A percentile compares a stretch with the other conserved stretches of the same genome.
These are phyloP conservation scores for Rhorus exstirpatorius DNA, from an alignment of 2,888 invertebrate genomes.

Conservation along the genomic window DNA sequence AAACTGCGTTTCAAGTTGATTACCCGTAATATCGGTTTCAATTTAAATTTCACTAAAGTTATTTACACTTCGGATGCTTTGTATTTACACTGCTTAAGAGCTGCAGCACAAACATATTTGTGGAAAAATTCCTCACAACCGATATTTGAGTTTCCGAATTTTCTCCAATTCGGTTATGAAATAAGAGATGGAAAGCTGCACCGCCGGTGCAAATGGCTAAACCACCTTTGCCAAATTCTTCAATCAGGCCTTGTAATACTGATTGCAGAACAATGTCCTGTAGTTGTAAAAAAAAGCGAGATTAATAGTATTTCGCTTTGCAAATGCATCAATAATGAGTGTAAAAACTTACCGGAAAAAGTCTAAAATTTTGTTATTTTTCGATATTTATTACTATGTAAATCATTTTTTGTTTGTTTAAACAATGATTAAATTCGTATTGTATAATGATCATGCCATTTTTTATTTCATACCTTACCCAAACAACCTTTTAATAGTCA, in stretches of 20 bases:
- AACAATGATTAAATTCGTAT: background rate
- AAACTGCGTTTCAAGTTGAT: conserved; percentile 67
- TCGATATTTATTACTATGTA: background rate
- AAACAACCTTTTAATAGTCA: background rate
- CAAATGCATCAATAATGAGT: background rate
- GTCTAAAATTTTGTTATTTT: background rate
- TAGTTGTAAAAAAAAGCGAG: conserved; percentile 58
- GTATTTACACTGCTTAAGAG: conserved; percentile 70
- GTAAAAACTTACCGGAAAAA: background rate
- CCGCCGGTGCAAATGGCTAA: conserved; percentile 64
- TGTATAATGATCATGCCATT: background rate
- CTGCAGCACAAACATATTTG: conserved; percentile 48
- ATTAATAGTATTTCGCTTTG: background rate
- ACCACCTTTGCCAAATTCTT: conserved; percentile 54
- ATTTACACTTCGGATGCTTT: conserved; percentile 68
- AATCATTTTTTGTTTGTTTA: background rate
- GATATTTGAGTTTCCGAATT: background rate
- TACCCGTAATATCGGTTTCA: conserved; percentile 73
- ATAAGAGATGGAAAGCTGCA: conserved; percentile 18
- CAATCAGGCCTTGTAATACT: conserved; percentile 41
- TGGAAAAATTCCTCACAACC: conserved; percentile 56
- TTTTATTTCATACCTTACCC: background rate
- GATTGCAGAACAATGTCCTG: conserved; percentile 66
- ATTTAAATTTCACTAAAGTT: conserved; percentile 71
- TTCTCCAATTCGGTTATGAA: conserved; percentile 31